Evolutionary conservation across 1,140 invertebrate genomes (phyloP).

Genomic region (Bursaphelenchus mucronatus): DNA sequence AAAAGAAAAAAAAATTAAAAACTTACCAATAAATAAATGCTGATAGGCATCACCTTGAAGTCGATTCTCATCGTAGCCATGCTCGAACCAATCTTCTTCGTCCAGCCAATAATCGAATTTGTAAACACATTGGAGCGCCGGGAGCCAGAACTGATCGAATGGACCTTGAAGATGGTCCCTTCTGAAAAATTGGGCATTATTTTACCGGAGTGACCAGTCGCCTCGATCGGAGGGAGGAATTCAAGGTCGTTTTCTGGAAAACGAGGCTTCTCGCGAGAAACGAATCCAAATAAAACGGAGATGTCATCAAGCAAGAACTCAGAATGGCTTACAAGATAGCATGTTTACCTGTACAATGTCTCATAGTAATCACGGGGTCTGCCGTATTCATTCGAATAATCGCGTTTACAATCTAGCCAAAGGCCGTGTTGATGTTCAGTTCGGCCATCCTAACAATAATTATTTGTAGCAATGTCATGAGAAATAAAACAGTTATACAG

Average conservation of each 20-base stretch:
- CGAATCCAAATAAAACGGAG: no score
- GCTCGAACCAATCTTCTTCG: conserved; percentile 60
- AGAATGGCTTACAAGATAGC: conserved; percentile 10
- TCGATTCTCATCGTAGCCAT: conserved; percentile 59
- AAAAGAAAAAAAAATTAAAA: conserved; percentile 20
- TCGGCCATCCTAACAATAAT: conserved; percentile 50
- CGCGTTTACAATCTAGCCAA: conserved; percentile 59
- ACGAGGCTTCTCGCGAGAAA: no score
- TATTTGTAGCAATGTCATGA: not conserved
- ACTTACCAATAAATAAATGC: conserved; percentile 57
- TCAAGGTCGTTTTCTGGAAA: no score
- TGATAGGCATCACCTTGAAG: conserved; percentile 59
- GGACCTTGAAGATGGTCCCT: conserved; percentile 54
- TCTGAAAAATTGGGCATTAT: conserved; percentile 26
- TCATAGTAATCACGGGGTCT: conserved; percentile 57
- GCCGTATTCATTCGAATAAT: conserved; percentile 59
- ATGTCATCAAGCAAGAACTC: conserved; percentile 1
- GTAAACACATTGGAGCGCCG: conserved; percentile 53
- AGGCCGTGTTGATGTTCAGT: conserved; percentile 60
- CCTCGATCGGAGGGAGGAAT: no score
- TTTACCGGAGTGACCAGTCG: not conserved
- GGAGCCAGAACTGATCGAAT: conserved; percentile 58
- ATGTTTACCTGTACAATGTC: conserved; percentile 50
- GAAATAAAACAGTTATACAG: no score
- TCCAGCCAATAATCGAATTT: conserved; percentile 61